These are phyloP conservation scores for Cololabis saira DNA, from an alignment of 2,113 vertebrate species.

Conservation along the genomic window DNA sequence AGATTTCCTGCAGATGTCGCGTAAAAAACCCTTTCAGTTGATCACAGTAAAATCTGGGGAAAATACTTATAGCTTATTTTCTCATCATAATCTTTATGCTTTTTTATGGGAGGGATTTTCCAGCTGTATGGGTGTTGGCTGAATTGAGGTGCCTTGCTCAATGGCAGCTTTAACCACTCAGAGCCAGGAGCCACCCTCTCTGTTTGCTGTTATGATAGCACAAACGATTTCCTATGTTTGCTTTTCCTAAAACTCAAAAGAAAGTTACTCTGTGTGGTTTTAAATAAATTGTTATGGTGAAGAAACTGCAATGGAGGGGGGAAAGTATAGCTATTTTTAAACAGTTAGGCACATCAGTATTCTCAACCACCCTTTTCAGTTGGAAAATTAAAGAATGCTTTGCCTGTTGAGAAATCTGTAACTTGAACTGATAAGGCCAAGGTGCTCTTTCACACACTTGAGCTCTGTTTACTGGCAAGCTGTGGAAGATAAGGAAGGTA, in stretches of 20 bases:
- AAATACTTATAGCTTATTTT: background rate
- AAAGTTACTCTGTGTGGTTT: slow-evolving; percentile 3
- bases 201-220: background rate
- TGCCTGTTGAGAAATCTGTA: background rate
- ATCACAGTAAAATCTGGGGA: background rate
- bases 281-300: too few relatives aligned
- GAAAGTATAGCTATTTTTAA: background rate
- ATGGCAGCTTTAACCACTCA: background rate
- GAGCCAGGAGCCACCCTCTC: background rate
- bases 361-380: background rate
- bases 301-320: too few relatives aligned
- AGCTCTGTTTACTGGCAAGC: slow-evolving; percentile 2
- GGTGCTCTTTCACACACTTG: background rate
- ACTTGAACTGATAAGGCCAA: slow-evolving; percentile 14
- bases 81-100: background rate
- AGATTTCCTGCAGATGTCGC: too few relatives aligned
- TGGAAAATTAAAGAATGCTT: background rate
- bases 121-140: background rate
- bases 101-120: background rate
- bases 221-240: background rate
- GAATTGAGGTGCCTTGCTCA: background rate
- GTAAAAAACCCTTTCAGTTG: too few relatives aligned
- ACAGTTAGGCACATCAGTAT: background rate
- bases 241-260: background rate
- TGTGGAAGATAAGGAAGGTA: slow-evolving; percentile 15